Evolutionary conservation across 2,113 vertebrate genomes (phyloP), one percentile per base, ranked within the genome.

Genomic region (Ciconia maguari): DNA sequence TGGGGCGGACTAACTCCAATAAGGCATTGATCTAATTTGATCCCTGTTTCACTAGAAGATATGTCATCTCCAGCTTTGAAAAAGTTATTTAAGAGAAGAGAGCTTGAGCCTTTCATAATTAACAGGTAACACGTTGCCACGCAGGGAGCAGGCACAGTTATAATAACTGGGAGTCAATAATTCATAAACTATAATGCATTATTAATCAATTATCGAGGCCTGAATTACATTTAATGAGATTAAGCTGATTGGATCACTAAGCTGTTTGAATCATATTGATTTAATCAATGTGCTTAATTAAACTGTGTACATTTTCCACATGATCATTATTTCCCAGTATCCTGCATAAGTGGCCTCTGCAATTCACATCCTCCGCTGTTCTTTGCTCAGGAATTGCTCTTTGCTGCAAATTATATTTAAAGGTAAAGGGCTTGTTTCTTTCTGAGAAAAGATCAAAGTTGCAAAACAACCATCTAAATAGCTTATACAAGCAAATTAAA

Each of bases 201-300:
- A 98, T 98, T 99, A 98, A 98, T 98, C 98, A 98, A 98, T 98
- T 98, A 98, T 98, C 44, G 87, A 97, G 97, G 97, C 96, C 96
- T 97, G 97, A 98, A 98, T 98, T 98, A 97, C 96, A 97, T 97
- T 98, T 98, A 98, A 98, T 98, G 96, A 98, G 97, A 98, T 98
- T 97, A 98, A 95, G 97, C 95, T 98, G 98, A 98, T 98, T 98
- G 98, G 97, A 97, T 91, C 93, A 89, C 97, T 97, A 95, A 98
- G 97, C 97, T 98, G 97, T 97, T 98, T 95, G 98, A 97, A 97
- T 97, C 95, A 93, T 97, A 98, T 98, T 98, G 98, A 98, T 98
- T 98, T 98, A 98, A 98, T 98, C 98, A 97, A 95, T 97, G 97
- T 97, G 97, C 96, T 98, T 98, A 98, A 98, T 98, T 98, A 98